Percentiles rank a stretch among this genome's conserved stretches.
Evolutionary conservation across 2,888 invertebrate species (phyloP).

Genomic region (Antitype chi): DNA sequence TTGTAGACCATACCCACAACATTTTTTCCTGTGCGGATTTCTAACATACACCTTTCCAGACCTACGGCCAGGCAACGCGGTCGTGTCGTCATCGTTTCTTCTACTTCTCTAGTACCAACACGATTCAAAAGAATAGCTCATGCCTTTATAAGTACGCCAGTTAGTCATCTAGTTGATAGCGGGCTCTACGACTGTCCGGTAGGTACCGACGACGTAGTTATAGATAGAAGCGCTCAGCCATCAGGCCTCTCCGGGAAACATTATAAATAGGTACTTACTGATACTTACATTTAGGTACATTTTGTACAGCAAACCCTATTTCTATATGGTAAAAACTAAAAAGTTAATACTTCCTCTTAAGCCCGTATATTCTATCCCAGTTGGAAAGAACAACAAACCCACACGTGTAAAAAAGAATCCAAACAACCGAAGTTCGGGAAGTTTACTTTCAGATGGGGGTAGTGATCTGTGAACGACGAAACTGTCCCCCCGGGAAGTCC

Average conservation of each 20-base stretch:
- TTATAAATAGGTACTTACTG: not conserved
- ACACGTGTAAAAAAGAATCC: constrained; percentile 60
- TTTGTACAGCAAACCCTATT: not conserved
- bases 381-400: constrained; percentile 66
- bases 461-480: constrained; percentile 70
- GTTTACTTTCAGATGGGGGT: constrained; percentile 64
- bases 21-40: not conserved
- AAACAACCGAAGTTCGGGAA: constrained; percentile 61
- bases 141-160: not conserved
- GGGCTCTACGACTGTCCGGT: not conserved
- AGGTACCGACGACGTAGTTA: too few relatives aligned
- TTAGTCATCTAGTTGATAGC: not conserved
- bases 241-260: not conserved
- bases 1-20: not conserved
- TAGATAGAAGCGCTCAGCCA: not conserved
- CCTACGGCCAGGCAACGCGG: not conserved
- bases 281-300: not conserved
- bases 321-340: constrained; percentile 35
- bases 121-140: not conserved
- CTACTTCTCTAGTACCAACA: not conserved
- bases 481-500: constrained; percentile 65
- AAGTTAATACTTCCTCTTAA: constrained; percentile 53
- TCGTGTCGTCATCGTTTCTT: not conserved
- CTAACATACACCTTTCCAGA: not conserved
- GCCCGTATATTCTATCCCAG: constrained; percentile 66